Evolutionary conservation across 2,888 invertebrate genomes (phyloP).

Genomic region (Drosophila algonquin): DNA sequence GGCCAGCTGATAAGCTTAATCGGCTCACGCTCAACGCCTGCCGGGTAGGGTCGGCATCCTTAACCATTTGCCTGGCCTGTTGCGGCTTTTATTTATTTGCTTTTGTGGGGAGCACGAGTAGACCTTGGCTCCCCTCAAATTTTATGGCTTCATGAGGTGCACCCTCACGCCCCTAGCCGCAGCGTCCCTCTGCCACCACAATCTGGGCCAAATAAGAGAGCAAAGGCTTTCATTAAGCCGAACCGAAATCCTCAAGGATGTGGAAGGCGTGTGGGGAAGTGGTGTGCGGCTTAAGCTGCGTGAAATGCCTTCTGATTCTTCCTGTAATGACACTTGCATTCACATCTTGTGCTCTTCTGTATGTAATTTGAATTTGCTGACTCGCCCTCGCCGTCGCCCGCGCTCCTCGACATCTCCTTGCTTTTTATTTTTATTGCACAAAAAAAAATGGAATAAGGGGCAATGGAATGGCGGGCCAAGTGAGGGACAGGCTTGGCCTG

Average conservation of each 20-base stretch:
- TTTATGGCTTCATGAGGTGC: constrained; percentile 69
- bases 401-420: constrained; percentile 20
- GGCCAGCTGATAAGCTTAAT: constrained; percentile 70
- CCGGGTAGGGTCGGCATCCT: constrained; percentile 21
- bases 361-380: constrained; percentile 64
- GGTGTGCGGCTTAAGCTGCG: constrained; percentile 53
- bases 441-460: constrained; percentile 20
- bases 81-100: constrained; percentile 65
- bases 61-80: constrained; percentile 58
- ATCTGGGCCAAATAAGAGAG: constrained; percentile 3
- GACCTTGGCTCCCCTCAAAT: constrained; percentile 22
- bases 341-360: constrained; percentile 47
- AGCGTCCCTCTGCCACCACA: constrained; percentile 18
- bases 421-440: constrained; percentile 67
- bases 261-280: background rate
- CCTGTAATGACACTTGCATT: constrained; percentile 69
- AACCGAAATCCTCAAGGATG: constrained; percentile 28
- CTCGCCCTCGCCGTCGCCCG: constrained; percentile 17
- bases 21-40: constrained; percentile 76
- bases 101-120: constrained; percentile 24
- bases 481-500: constrained; percentile 1
- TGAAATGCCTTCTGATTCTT: constrained; percentile 56
- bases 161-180: constrained; percentile 7
- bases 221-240: constrained; percentile 41
- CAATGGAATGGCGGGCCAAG: constrained; percentile 7